Conservation (phyloP, 2,797 vertebrate genomes). For the Channallabes apus region DNA sequence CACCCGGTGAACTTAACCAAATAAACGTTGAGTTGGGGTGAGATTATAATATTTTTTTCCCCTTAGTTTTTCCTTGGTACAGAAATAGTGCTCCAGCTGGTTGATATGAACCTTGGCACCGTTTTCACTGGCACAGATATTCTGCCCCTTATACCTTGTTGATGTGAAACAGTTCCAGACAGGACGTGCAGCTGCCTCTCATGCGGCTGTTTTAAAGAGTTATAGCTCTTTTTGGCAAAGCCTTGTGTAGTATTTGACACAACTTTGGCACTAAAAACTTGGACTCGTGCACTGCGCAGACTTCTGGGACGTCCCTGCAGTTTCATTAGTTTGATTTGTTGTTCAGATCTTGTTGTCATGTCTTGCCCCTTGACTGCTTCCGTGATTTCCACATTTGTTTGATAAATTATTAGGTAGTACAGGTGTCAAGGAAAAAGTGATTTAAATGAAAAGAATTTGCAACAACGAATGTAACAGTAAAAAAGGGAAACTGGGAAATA, state of each 20-base stretch:
- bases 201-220: neutral
- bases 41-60: neutral
- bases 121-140: neutral
- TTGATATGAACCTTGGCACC: neutral
- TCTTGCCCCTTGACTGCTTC: neutral
- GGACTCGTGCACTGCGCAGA: neutral
- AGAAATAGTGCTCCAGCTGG: neutral
- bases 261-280: neutral
- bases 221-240: neutral
- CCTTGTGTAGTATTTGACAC: neutral
- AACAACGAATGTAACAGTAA: neutral
- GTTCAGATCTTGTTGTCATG: neutral
- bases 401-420: neutral
- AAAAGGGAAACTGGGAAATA: neutral
- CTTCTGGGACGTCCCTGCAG: neutral
- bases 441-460: neutral
- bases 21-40: no score
- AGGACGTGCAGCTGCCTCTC: conserved; percentile 7
- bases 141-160: conserved; percentile 5
- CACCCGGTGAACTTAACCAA: neutral
- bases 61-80: neutral
- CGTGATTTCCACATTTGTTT: neutral
- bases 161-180: neutral
- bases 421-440: neutral
- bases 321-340: conserved; percentile 14